Conservation (phyloP, 1,140 invertebrate species). For the Oreohelix idahoensis region DNA sequence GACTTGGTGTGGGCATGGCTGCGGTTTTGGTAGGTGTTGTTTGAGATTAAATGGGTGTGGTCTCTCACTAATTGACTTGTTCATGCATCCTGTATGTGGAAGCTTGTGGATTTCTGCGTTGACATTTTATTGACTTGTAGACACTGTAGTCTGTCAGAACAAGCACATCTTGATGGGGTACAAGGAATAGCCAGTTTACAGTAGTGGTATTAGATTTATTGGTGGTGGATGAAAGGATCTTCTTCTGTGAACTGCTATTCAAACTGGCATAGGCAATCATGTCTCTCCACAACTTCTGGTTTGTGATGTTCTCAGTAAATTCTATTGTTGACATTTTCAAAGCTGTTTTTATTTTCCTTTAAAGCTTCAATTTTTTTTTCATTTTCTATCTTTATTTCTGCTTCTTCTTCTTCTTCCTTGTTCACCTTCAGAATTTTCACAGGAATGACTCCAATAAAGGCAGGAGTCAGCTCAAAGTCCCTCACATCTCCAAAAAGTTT, state of each 20-base stretch:
- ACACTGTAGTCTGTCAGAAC: background rate
- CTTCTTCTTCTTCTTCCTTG: too few relatives aligned
- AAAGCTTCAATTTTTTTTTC: too few relatives aligned
- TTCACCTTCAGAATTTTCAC: too few relatives aligned
- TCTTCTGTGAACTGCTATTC: background rate
- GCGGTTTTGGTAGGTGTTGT: slow-evolving; percentile 11
- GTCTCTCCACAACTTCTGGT: background rate
- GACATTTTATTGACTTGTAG: background rate
- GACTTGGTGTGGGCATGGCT: slow-evolving; percentile 13
- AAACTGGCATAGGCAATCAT: background rate
- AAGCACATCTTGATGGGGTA: background rate
- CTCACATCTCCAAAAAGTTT: too few relatives aligned
- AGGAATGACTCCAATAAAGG: too few relatives aligned
- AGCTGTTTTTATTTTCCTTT: too few relatives aligned
- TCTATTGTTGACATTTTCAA: too few relatives aligned
- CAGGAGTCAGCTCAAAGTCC: too few relatives aligned
- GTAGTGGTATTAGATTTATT: background rate
- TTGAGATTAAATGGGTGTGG: slow-evolving; percentile 6
- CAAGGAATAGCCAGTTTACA: background rate
- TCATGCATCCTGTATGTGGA: slow-evolving; percentile 1
- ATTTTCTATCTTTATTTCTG: too few relatives aligned
- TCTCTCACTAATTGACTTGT: slow-evolving; percentile 1
- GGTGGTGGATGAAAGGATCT: background rate
- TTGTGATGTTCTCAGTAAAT: too few relatives aligned
- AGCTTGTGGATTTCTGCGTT: background rate